Evolutionary conservation across 1,140 invertebrate species (phyloP).

Genomic region (Tenebrio molitor): DNA sequence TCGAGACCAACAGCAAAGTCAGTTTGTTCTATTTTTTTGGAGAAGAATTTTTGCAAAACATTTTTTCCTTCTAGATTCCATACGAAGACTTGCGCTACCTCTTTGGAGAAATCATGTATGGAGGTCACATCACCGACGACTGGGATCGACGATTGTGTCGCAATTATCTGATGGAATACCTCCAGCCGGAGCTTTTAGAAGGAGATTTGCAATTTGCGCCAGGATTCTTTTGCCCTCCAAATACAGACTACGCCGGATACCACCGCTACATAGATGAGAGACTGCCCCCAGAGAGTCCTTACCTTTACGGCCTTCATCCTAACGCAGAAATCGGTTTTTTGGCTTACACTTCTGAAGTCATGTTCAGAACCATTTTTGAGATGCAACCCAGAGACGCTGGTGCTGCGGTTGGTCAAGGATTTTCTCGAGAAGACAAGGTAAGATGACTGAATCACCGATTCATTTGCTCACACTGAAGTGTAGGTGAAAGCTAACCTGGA

Average conservation of each 20-base stretch:
- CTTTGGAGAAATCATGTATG: conserved; percentile 98
- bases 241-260: conserved; percentile 88
- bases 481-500: conserved; percentile 86
- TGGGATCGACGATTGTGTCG: conserved; percentile 92
- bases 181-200: conserved; percentile 84
- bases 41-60: conserved; percentile 22
- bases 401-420: conserved; percentile 73
- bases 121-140: conserved; percentile 96
- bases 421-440: conserved; percentile 87
- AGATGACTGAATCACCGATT: not conserved
- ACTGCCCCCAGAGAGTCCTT: conserved; percentile 89
- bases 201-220: conserved; percentile 87
- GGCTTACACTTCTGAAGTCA: conserved; percentile 85
- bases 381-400: conserved; percentile 90
- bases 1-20: conserved; percentile 85
- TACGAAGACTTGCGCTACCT: conserved; percentile 95
- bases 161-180: conserved; percentile 91
- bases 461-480: conserved; percentile 11
- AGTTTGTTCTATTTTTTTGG: not conserved
- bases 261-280: conserved; percentile 92
- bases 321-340: conserved; percentile 97
- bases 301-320: conserved; percentile 92
- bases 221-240: conserved; percentile 83
- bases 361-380: conserved; percentile 93
- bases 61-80: conserved; percentile 77